A percentile compares a stretch with the other conserved stretches of the same genome.
These are phyloP conservation scores for Aspidiotus destructor DNA, from an alignment of 2,888 invertebrate genomes.

Conservation along the genomic window DNA sequence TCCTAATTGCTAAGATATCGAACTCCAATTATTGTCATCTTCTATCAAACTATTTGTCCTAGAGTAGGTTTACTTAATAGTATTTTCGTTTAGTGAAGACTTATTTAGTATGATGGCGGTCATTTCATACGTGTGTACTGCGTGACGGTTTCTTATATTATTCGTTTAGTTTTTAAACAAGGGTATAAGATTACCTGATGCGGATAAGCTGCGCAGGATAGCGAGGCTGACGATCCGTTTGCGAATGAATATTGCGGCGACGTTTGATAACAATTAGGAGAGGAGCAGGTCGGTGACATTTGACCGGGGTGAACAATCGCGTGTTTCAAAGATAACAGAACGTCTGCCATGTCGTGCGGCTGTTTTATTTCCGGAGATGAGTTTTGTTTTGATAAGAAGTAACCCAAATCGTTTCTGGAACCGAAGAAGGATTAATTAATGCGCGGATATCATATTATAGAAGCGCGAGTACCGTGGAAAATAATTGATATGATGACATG, in stretches of 20 bases:
- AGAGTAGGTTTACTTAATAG: too few species aligned
- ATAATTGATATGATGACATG: too few species aligned
- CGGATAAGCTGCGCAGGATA: slow-evolving; percentile 48
- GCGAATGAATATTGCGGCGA: slow-evolving; percentile 48
- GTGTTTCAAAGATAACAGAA: slow-evolving; percentile 74
- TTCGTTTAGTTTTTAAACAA: not conserved
- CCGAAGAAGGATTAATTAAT: not conserved
- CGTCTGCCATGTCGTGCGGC: slow-evolving; percentile 66
- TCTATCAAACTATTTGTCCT: too few species aligned
- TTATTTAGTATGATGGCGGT: too few species aligned
- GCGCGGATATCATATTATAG: not conserved
- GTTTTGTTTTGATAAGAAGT: slow-evolving; percentile 25
- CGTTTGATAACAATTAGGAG: slow-evolving; percentile 43
- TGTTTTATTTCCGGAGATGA: slow-evolving; percentile 24
- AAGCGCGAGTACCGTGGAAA: too few species aligned
- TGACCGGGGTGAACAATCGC: slow-evolving; percentile 73
- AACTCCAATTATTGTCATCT: too few species aligned
- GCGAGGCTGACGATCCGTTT: slow-evolving; percentile 43
- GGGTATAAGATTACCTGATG: slow-evolving; percentile 40
- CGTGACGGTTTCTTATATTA: too few species aligned
- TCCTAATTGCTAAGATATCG: too few species aligned
- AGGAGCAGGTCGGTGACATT: slow-evolving; percentile 40
- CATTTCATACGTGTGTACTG: too few species aligned
- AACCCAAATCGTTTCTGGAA: slow-evolving; percentile 26
- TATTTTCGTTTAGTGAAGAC: too few species aligned